A percentile compares a stretch with the other conserved stretches of the same genome.
Evolutionary conservation across 2,797 vertebrate species (phyloP).

Genomic region (Intellagama lesueurii): DNA sequence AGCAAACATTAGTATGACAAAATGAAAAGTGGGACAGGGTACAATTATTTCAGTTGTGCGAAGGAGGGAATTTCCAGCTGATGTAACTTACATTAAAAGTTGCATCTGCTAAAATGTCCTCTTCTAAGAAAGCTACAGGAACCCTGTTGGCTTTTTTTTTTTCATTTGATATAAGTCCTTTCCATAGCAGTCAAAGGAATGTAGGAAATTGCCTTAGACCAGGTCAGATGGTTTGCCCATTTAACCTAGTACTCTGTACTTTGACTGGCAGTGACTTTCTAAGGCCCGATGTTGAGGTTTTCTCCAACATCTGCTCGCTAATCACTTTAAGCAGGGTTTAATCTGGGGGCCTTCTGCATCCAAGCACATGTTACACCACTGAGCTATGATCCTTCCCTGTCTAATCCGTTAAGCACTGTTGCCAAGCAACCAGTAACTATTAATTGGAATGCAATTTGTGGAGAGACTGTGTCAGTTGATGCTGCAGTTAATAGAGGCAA

Average conservation of each 20-base stretch:
- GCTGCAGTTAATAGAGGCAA: not conserved
- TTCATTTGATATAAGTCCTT: not conserved
- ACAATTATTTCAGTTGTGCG: too few species aligned
- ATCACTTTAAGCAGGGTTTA: not conserved
- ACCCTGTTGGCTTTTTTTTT: not conserved
- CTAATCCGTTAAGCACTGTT: conserved; percentile 4
- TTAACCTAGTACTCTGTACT: not conserved
- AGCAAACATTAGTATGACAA: too few species aligned
- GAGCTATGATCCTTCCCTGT: not conserved
- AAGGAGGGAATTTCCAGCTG: too few species aligned
- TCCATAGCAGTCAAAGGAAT: not conserved
- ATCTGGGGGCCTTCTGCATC: not conserved
- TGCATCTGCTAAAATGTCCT: too few species aligned
- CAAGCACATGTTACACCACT: not conserved
- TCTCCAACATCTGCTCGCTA: not conserved
- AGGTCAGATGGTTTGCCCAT: not conserved
- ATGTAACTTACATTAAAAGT: too few species aligned
- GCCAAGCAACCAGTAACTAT: not conserved
- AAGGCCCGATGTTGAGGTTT: not conserved
- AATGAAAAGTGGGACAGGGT: not conserved
- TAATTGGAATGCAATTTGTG: not conserved
- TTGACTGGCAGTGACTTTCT: not conserved
- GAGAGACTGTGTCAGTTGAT: not conserved
- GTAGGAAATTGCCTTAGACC: not conserved
- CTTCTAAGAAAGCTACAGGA: too few species aligned